Conservation (phyloP, 2,888 invertebrate species). For the Opisthograptis luteolata region DNA sequence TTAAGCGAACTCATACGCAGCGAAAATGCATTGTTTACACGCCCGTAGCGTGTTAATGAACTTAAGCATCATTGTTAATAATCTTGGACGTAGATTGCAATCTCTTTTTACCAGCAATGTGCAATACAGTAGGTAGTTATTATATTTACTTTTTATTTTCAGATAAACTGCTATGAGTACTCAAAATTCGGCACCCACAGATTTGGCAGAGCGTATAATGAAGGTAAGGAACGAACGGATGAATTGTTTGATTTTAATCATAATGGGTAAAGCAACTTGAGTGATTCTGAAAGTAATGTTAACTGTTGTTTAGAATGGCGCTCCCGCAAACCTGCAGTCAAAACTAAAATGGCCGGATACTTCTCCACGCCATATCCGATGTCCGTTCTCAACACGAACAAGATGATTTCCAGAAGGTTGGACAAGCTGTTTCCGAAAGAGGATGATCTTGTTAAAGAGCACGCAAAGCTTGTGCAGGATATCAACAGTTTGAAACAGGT, state of each 20-base stretch:
- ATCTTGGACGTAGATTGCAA: background rate
- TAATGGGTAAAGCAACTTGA: background rate
- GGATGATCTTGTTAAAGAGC: constrained; percentile 71
- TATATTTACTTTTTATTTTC: constrained; percentile 42
- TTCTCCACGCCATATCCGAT: constrained; percentile 21
- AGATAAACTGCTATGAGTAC: constrained; percentile 70
- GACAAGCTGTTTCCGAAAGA: constrained; percentile 44
- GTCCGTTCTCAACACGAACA: constrained; percentile 38
- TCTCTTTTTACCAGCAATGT: background rate
- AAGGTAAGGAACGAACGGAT: constrained; percentile 45
- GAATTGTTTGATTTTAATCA: too few species aligned
- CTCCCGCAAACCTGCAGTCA: constrained; percentile 20
- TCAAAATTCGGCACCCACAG: constrained; percentile 45
- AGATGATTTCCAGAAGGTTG: constrained; percentile 33
- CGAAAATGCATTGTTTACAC: constrained; percentile 44
- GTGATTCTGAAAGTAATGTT: background rate
- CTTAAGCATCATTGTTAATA: constrained; percentile 39
- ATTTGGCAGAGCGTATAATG: constrained; percentile 46
- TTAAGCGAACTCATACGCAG: constrained; percentile 39
- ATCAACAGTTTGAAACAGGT: constrained; percentile 72
- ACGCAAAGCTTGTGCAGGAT: constrained; percentile 77
- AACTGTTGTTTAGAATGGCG: constrained; percentile 24
- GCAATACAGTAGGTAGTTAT: background rate
- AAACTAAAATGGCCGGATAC: constrained; percentile 21
- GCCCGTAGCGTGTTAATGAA: constrained; percentile 51